Conservation (phyloP, 2,888 invertebrate genomes). For the Drosophila gaucha region DNA sequence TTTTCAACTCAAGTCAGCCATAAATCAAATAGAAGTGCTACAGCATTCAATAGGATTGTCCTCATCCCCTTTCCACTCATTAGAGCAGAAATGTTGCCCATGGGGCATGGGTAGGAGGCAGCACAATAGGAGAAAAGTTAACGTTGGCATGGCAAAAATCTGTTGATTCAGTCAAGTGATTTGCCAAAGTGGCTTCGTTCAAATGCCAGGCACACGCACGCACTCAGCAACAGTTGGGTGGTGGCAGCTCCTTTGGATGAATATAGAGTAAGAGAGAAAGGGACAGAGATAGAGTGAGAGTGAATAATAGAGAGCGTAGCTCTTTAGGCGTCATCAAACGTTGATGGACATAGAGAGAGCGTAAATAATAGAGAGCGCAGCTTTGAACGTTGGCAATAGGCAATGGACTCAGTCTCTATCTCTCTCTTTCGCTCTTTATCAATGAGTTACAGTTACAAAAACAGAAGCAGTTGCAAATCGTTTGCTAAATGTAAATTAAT, state of each 20-base stretch:
- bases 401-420: slow-evolving; percentile 18
- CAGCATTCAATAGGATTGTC: slow-evolving; percentile 20
- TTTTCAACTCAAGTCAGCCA: slow-evolving; percentile 70
- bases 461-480: slow-evolving; percentile 22
- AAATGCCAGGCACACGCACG: slow-evolving; percentile 71
- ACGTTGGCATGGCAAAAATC: slow-evolving; percentile 75
- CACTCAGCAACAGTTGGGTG: slow-evolving; percentile 76
- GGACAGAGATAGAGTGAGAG: not conserved
- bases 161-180: slow-evolving; percentile 81
- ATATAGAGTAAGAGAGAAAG: not conserved
- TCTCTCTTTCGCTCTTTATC: slow-evolving; percentile 11
- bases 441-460: slow-evolving; percentile 17
- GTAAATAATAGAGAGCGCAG: slow-evolving; percentile 25
- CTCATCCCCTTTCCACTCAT: slow-evolving; percentile 13
- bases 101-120: slow-evolving; percentile 30
- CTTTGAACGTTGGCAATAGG: slow-evolving; percentile 49
- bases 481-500: slow-evolving; percentile 29
- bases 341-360: not conserved
- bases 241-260: not conserved
- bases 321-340: not conserved
- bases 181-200: slow-evolving; percentile 81
- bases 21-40: slow-evolving; percentile 71
- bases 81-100: slow-evolving; percentile 17
- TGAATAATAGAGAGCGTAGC: no score
- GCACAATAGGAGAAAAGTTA: slow-evolving; percentile 52